These are phyloP conservation scores for Synodontis membranacea DNA, from an alignment of 2,113 vertebrate species.

Conservation along the genomic window DNA sequence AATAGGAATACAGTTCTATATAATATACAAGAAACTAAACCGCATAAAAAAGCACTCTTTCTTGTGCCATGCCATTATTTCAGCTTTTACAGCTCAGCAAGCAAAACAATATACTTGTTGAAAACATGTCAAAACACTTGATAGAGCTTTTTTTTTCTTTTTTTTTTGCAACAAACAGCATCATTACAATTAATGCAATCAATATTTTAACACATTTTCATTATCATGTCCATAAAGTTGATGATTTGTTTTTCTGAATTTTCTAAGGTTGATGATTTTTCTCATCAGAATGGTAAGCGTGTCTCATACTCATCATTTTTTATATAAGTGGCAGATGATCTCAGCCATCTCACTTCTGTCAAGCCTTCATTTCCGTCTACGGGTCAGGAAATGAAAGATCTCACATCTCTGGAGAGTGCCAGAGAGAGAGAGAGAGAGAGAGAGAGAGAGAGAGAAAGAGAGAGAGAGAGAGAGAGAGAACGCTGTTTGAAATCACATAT, in stretches of 20 bases:
- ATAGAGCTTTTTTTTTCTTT: background rate
- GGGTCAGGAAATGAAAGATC: conserved; percentile 29
- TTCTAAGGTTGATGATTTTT: background rate
- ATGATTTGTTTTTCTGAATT: background rate
- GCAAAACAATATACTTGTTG: background rate
- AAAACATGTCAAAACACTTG: background rate
- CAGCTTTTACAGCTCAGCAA: background rate
- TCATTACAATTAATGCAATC: background rate
- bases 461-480: background rate
- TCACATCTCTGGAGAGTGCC: background rate
- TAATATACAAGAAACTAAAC: background rate
- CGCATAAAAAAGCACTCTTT: background rate
- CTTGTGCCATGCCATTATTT: background rate
- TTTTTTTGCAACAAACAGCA: background rate
- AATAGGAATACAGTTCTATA: background rate
- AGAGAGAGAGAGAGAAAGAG: background rate
- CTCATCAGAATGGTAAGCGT: background rate
- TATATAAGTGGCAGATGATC: conserved; percentile 13
- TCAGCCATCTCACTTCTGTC: conserved; percentile 14
- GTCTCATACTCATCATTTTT: background rate
- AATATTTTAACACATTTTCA: background rate
- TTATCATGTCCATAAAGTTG: background rate
- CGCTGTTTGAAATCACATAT: conserved; percentile 3
- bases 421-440: background rate
- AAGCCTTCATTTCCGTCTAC: conserved; percentile 11